Evolutionary conservation across 2,888 invertebrate genomes (phyloP).

Genomic region (Hydropsyche betteni): DNA sequence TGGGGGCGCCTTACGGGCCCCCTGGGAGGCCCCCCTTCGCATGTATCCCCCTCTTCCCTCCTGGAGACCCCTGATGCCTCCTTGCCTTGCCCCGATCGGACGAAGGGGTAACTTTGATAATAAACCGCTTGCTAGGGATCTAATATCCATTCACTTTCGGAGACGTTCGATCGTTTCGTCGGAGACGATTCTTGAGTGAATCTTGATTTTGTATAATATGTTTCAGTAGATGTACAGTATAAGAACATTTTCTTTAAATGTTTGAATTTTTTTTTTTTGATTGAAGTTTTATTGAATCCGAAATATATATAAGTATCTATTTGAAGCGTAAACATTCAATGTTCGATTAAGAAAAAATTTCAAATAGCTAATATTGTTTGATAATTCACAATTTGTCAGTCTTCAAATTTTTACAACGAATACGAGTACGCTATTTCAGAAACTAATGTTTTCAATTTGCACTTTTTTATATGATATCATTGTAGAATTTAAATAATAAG

Average conservation of each 20-base stretch:
- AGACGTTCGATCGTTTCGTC: conserved; percentile 33
- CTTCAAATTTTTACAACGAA: neutral
- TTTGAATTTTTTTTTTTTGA: no score
- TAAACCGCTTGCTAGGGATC: conserved; percentile 38
- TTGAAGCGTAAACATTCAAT: no score
- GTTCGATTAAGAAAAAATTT: neutral
- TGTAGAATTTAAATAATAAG: no score
- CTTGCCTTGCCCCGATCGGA: neutral
- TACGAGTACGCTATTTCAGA: neutral
- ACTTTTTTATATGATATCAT: no score
- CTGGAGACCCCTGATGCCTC: no score
- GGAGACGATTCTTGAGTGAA: conserved; percentile 1
- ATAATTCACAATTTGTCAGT: neutral
- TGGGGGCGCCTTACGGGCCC: neutral
- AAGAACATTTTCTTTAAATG: no score
- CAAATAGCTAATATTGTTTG: neutral
- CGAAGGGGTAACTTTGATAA: conserved; percentile 41
- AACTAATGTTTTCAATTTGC: neutral
- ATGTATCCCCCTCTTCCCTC: neutral
- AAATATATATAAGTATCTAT: no score
- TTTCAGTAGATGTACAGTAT: no score
- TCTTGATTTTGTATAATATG: no score
- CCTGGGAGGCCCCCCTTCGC: conserved; percentile 1
- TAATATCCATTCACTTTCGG: conserved; percentile 40
- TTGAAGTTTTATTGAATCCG: no score